Percentiles rank a stretch among this genome's conserved stretches.
Evolutionary conservation across 2,888 invertebrate genomes (phyloP).

Genomic region (Conomelus anceps): DNA sequence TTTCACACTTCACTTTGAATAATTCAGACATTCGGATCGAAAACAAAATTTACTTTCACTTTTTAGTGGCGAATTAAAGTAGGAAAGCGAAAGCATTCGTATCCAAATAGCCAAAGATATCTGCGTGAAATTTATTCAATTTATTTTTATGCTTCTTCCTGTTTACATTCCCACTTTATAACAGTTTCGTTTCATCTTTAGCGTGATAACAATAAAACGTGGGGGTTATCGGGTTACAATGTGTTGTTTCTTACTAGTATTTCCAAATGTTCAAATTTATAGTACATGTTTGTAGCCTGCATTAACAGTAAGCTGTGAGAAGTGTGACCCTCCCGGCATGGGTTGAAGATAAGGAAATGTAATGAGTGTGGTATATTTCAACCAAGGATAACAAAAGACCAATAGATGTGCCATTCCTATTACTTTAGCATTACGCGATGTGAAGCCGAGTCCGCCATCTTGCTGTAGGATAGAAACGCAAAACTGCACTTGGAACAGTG

Average conservation of each 20-base stretch:
- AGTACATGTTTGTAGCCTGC: not conserved
- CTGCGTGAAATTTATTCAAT: not conserved
- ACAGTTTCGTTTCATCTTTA: not conserved
- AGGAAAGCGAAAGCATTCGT: not conserved
- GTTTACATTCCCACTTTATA: not conserved
- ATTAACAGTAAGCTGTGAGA: no score
- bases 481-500: no score
- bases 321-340: no score
- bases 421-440: no score
- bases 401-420: no score
- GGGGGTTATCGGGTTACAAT: not conserved
- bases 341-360: no score
- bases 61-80: not conserved
- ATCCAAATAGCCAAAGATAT: not conserved
- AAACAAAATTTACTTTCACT: not conserved
- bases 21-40: not conserved
- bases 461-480: no score
- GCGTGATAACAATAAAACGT: not conserved
- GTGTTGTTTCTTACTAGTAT: not conserved
- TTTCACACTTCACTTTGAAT: not conserved
- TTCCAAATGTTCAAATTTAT: not conserved
- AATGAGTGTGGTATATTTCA: no score
- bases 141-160: not conserved
- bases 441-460: no score
- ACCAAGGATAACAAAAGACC: no score